A percentile compares a stretch with the other conserved stretches of the same genome.
Evolutionary conservation across 2,113 vertebrate genomes (phyloP).

Genomic region (Dipodomys stephensi): DNA sequence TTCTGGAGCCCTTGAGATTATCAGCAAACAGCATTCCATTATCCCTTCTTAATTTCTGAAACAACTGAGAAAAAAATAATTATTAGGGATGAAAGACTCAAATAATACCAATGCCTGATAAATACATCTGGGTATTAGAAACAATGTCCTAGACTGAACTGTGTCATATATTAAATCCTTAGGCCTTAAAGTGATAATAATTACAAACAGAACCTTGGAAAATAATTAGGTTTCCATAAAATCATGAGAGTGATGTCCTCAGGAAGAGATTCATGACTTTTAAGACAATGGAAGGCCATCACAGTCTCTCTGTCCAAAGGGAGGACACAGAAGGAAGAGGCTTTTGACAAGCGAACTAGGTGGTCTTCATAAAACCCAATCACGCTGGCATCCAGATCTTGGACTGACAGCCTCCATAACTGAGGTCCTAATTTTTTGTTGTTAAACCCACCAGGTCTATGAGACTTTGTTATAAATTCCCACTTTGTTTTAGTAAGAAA

Average conservation of each 20-base stretch:
- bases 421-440: background rate
- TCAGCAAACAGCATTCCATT: background rate
- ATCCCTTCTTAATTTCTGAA: background rate
- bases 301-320: background rate
- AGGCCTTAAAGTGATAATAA: background rate
- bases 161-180: background rate
- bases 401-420: background rate
- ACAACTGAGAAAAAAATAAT: background rate
- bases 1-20: background rate
- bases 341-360: background rate
- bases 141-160: background rate
- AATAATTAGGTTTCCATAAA: background rate
- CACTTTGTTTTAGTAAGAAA: background rate
- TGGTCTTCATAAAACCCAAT: background rate
- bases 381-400: too few relatives aligned
- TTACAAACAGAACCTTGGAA: background rate
- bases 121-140: background rate
- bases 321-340: background rate
- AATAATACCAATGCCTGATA: background rate
- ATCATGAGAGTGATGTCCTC: fast-evolving
- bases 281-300: background rate
- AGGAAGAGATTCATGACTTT: background rate
- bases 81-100: background rate
- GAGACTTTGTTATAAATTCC: background rate
- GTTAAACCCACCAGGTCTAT: fast-evolving